Evolutionary conservation across 2,888 invertebrate genomes (phyloP).

Genomic region (Watsonalla binaria): DNA sequence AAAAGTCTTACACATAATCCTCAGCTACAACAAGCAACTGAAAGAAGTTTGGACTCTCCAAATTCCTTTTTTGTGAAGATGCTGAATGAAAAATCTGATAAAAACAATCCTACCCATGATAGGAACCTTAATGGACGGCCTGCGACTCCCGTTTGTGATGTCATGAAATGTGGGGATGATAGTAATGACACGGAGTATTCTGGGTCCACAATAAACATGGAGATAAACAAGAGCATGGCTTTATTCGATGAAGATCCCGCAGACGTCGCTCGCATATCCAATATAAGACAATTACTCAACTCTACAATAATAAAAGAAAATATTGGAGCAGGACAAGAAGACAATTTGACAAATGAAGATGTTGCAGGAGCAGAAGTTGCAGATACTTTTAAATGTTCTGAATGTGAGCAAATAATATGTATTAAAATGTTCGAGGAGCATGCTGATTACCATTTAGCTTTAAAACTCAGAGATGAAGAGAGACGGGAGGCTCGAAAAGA

Average conservation of each 20-base stretch:
- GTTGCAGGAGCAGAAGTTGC: conserved; percentile 11
- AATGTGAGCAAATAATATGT: conserved; percentile 81
- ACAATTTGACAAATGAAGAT: conserved; percentile 5
- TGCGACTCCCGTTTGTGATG: conserved; percentile 43
- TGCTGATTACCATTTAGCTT: conserved; percentile 85
- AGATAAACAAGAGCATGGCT: conserved; percentile 69
- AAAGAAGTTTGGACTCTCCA: conserved; percentile 52
- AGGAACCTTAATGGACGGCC: conserved; percentile 17
- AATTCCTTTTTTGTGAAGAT: conserved; percentile 72
- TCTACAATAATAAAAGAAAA: conserved; percentile 26
- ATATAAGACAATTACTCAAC: conserved; percentile 52
- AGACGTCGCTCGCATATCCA: conserved; percentile 46
- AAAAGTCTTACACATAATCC: conserved; percentile 7
- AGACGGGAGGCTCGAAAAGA: conserved; percentile 47
- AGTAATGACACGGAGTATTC: conserved; percentile 65
- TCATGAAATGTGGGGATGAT: conserved; percentile 48
- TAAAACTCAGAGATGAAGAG: conserved; percentile 80
- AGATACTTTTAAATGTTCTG: conserved; percentile 72
- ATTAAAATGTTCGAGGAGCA: conserved; percentile 81
- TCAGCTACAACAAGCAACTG: conserved; percentile 17
- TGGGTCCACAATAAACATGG: conserved; percentile 65
- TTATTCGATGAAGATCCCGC: conserved; percentile 61
- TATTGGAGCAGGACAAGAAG: conserved; percentile 17
- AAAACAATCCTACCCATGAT: conserved; percentile 6
- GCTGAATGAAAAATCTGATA: conserved; percentile 28